Conservation (phyloP, 2,797 vertebrate species). For the Schizothorax lantsangensis region DNA sequence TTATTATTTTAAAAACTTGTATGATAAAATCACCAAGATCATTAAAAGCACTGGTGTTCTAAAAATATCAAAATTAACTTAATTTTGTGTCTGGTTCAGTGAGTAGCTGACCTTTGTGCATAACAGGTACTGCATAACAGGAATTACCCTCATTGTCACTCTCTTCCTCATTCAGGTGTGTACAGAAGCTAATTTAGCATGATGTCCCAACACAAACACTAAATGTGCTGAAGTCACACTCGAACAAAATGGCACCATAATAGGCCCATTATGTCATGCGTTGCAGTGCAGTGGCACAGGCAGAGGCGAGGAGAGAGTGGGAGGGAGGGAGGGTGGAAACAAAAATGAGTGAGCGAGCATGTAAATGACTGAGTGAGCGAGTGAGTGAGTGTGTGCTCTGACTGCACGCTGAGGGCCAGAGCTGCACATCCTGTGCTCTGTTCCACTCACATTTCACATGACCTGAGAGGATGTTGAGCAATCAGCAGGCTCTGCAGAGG, state of each 20-base stretch:
- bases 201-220: constrained; percentile 10
- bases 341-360: constrained; percentile 23
- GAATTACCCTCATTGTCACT: neutral
- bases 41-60: neutral
- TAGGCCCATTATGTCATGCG: constrained; percentile 50
- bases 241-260: constrained; percentile 31
- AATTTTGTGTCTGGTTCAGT: neutral
- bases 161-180: constrained; percentile 6
- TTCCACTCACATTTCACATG: constrained; percentile 62
- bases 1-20: neutral
- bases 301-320: neutral
- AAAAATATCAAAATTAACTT: neutral
- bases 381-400: constrained; percentile 29
- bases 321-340: constrained; percentile 3
- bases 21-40: neutral
- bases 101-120: neutral
- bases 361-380: constrained; percentile 14
- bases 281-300: constrained; percentile 14
- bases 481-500: constrained; percentile 46
- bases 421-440: constrained; percentile 62
- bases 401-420: constrained; percentile 49
- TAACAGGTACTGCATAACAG: constrained; percentile 18
- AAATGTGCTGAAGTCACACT: constrained; percentile 24
- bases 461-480: constrained; percentile 64
- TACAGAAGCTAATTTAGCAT: neutral